phyloP scores from a whole-genome alignment of 2,113 vertebrate genomes.

The Cryptotis parvus region DNA sequence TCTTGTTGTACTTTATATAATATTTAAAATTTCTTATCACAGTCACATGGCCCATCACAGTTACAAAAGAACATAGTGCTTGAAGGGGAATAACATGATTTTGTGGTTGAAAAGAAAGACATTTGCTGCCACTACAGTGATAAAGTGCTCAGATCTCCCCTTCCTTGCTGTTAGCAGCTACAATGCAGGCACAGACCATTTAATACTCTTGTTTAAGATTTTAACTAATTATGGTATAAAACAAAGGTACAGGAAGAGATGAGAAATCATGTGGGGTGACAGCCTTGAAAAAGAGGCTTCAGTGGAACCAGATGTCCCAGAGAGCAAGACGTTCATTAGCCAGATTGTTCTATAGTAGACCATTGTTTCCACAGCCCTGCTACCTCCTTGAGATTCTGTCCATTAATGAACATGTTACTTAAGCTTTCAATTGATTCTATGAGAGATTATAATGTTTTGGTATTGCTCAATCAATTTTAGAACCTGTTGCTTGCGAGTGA shows the following conservation, averaged over 20 bases:
- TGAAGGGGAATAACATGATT: background rate
- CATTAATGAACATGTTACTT: background rate
- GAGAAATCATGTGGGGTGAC: background rate
- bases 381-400: background rate
- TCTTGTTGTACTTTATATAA: background rate
- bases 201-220: background rate
- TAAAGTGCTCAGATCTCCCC: background rate
- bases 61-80: background rate
- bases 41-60: background rate
- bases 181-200: background rate
- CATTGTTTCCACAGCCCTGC: background rate
- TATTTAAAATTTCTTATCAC: conserved; percentile 27
- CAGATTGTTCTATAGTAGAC: background rate
- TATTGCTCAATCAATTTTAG: background rate
- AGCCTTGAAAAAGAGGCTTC: background rate
- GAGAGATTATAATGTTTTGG: background rate
- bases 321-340: background rate
- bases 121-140: background rate
- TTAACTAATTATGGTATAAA: conserved; percentile 10
- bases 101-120: background rate
- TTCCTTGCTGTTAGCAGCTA: background rate
- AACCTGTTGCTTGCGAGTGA: background rate
- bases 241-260: background rate
- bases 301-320: background rate
- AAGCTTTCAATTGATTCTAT: background rate